Conservation (phyloP, 2,113 vertebrate genomes). For the Chunga burmeisteri region DNA sequence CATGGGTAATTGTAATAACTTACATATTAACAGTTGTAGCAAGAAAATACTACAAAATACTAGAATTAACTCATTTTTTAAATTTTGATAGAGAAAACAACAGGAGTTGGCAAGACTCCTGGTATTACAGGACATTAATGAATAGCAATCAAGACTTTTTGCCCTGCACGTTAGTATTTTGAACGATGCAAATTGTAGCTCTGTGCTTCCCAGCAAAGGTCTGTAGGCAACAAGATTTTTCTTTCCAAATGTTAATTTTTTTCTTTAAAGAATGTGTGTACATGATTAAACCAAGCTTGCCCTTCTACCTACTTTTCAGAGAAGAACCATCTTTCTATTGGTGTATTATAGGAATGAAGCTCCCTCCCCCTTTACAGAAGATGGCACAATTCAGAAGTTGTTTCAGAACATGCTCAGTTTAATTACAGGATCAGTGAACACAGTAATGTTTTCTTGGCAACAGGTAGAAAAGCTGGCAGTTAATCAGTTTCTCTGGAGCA, state of each 20-base stretch:
- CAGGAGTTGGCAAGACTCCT: not conserved
- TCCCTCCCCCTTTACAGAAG: not conserved
- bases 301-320: constrained; percentile 4
- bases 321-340: not conserved
- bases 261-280: not conserved
- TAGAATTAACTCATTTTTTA: not conserved
- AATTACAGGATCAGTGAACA: constrained; percentile 59
- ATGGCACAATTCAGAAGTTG: constrained; percentile 9
- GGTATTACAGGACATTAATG: not conserved
- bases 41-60: not conserved
- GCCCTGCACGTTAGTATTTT: not conserved
- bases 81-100: not conserved
- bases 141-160: not conserved
- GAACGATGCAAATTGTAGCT: not conserved
- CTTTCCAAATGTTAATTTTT: not conserved
- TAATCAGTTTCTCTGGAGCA: constrained; percentile 27
- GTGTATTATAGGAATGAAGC: not conserved
- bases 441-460: constrained; percentile 58
- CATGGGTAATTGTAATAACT: not conserved
- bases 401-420: constrained; percentile 37
- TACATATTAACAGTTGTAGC: not conserved
- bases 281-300: constrained; percentile 15
- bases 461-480: constrained; percentile 55
- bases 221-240: not conserved
- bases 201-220: not conserved